Evolutionary conservation across 2,113 vertebrate species (phyloP).

Genomic region (Scytalopus superciliaris): DNA sequence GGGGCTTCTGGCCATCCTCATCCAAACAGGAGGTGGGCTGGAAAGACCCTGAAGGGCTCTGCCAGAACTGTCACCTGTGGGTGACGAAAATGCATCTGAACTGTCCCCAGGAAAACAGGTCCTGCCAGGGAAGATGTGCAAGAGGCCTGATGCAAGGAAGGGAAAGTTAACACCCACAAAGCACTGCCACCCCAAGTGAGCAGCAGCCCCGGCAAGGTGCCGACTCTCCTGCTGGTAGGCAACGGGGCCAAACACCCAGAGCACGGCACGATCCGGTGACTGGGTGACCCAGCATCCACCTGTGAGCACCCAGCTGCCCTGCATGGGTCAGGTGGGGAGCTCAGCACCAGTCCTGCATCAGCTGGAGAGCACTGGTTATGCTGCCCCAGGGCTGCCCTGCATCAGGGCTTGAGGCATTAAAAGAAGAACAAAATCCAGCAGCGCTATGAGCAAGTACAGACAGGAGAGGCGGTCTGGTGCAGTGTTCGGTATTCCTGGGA

Average conservation of each 20-base stretch:
- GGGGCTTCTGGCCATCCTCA: not conserved
- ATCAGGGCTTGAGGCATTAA: accelerated
- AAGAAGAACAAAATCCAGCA: not conserved
- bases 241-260: not conserved
- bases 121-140: not conserved
- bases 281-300: not conserved
- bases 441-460: not conserved
- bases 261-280: not conserved
- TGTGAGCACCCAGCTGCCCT: not conserved
- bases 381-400: not conserved
- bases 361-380: not conserved
- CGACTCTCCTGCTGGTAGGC: not conserved
- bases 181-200: accelerated
- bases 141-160: not conserved
- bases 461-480: accelerated
- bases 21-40: not conserved
- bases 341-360: not conserved
- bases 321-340: accelerated
- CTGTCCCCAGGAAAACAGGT: not conserved
- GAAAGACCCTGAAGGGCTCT: not conserved
- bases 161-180: not conserved
- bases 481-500: too few relatives aligned
- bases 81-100: not conserved
- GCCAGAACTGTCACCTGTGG: accelerated
- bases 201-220: accelerated